Evolutionary conservation across 2,113 vertebrate species (phyloP).

Genomic region (Empidonax traillii): DNA sequence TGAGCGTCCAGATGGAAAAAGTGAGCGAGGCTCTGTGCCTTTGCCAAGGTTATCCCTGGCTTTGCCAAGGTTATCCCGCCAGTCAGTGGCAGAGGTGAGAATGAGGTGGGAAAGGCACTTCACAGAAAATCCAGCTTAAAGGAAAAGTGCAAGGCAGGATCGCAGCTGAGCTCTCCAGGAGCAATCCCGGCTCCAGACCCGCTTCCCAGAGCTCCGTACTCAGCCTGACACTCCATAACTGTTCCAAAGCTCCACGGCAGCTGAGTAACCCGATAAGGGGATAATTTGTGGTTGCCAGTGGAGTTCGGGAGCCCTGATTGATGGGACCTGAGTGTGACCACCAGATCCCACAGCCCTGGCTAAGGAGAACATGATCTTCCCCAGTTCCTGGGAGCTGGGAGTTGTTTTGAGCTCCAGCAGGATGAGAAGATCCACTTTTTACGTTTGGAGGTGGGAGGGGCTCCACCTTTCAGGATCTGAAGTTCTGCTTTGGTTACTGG

Average conservation of each 20-base stretch:
- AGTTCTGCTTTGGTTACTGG: accelerated
- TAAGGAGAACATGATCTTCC: not conserved
- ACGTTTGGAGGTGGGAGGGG: too few species aligned
- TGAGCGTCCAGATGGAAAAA: not conserved
- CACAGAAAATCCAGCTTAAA: not conserved
- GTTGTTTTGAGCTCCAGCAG: not conserved
- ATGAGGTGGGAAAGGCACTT: not conserved
- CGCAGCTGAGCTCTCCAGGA: not conserved
- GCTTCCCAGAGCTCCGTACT: accelerated
- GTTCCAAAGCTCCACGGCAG: not conserved
- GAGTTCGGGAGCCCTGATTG: not conserved
- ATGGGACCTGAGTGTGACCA: not conserved
- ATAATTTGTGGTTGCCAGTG: not conserved
- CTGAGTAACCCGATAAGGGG: not conserved
- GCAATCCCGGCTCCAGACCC: not conserved
- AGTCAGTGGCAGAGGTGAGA: not conserved
- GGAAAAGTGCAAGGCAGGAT: not conserved
- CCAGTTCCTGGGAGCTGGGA: not conserved
- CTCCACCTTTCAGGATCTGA: not conserved
- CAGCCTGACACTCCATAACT: not conserved
- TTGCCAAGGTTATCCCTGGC: not conserved
- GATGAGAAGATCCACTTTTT: not conserved
- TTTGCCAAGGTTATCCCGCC: not conserved
- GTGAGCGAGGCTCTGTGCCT: not conserved
- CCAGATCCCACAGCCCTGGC: not conserved